Evolutionary conservation across 1,140 invertebrate genomes (phyloP), one percentile per base, ranked within the genome.

Genomic region (Globodera rostochiensis): DNA sequence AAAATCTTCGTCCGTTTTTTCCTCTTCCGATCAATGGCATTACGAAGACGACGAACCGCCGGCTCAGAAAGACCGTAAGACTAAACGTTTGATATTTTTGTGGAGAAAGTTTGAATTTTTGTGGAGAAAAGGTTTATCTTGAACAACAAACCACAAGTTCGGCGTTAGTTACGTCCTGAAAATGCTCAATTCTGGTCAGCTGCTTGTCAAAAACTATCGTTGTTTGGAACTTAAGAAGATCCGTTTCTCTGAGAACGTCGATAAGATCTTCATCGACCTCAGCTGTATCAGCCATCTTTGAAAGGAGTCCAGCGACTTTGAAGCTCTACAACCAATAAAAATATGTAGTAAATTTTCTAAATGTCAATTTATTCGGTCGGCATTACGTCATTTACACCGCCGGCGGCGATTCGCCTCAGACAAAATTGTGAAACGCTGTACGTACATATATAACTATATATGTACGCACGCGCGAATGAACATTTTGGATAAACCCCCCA

Each of bases 51-150:
- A 53, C 86, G 84, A 70, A 87, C 78, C n/a, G 83, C 82, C 15
- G 86, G 86, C n/a, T 47, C 79, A n/a, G 83, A 87, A 7, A 85
- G 66, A 19, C 83, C 86, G 45, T 85, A 87, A 7, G 74, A 87
- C 83, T 87, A 70, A 86, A 85, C 45, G 67, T 53, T 53, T 53
- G 11, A 53, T 53, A 53, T 2, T 53, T 53, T 53, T 53, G 50
- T 6, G 15, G n/a, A 2, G 25, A 1, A 75, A 45, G n/a, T n/a
- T n/a, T n/a, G n/a, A n/a, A 53, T 2, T 53, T 53, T 53, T 53
- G 50, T 6, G 15, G n/a, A 2, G 25, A 1, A 75, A 45, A 75
- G 36, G 36, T 36, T 36, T 36, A 36, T 36, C 7, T 36, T 67
- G 21, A 45, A 47, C 64, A 64, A 73, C 83, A 49, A 67, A 87